Base-by-base conservation (phyloP, 2,113 vertebrate species). In the Bos indicus region DNA sequence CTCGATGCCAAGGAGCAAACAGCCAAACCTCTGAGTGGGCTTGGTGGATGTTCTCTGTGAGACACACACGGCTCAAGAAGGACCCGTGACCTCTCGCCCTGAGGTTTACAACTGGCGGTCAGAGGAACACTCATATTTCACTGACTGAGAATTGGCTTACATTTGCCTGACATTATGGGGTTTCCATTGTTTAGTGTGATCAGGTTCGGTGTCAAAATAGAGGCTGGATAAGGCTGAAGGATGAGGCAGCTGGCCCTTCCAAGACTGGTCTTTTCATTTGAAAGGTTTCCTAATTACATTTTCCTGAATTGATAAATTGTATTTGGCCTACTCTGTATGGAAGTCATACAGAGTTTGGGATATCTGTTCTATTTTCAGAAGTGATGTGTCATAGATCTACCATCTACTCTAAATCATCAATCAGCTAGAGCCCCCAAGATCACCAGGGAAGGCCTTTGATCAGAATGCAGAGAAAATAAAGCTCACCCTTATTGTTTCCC, bases 361-460 rank as follows among this genome's bases (percentile, higher is more conserved):
- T 64, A 52, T 89, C 60, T 81, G 36, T 74, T 97, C 78, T 87
- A 33, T 81, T 64, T 91, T 93, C 77, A 89, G n/a, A 96, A 90
- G 23, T 89, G 7, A 14, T 30, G 30, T 33, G n/a, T 78, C 64
- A 78, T 30, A 52, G 30, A 77, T 60, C 48, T 77, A 19, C 4
- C 33, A 89, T 90, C 21, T n/a, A 86, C 1, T 5, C 51, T 86
- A 84, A 87, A 77, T 74, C 71, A 36, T 54, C 60, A 84, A 67
- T 78, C 59, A 52, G 5, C 30, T 40, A 43, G 54, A 57, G 57
- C 67, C 21, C 11, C 62, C 52, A 16, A 81, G 64, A 74, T 85
- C 52, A 60, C 13, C 40, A 88, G 36, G 48, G 6, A 16, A 91
- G 60, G n/a, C 26, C 59, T 52, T 23, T 43, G 62, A 64, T 64